Evolutionary conservation across 2,113 vertebrate genomes (phyloP).

Genomic region (Datnioides undecimradiatus): DNA sequence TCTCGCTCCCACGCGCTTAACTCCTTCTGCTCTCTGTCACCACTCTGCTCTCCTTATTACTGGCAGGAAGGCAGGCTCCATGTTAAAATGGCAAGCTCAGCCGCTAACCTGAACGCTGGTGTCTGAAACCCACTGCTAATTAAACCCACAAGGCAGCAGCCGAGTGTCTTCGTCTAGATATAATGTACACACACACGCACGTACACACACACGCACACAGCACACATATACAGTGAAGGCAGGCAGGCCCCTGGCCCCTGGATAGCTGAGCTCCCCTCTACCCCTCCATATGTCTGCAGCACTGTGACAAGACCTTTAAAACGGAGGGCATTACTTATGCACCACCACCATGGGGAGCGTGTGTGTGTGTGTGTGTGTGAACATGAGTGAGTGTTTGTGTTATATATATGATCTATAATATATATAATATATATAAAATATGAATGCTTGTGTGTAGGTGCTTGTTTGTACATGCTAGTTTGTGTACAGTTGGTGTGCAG

Average conservation of each 20-base stretch:
- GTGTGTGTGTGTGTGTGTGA: slow-evolving; percentile 19
- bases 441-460: slow-evolving; percentile 1
- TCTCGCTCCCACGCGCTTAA: slow-evolving; percentile 38
- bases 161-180: slow-evolving; percentile 66
- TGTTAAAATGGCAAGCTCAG: slow-evolving; percentile 74
- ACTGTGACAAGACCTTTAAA: slow-evolving; percentile 84
- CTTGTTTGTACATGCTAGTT: slow-evolving; percentile 18
- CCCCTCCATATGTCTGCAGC: slow-evolving; percentile 70
- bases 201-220: slow-evolving; percentile 7
- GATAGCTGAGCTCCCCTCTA: slow-evolving; percentile 62
- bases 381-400: background rate
- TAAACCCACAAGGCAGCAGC: slow-evolving; percentile 82
- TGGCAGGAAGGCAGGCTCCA: slow-evolving; percentile 67
- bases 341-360: slow-evolving; percentile 34
- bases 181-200: slow-evolving; percentile 50
- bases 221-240: slow-evolving; percentile 26
- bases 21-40: slow-evolving; percentile 65
- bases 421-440: background rate
- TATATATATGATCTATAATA: too few species aligned
- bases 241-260: slow-evolving; percentile 63
- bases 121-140: slow-evolving; percentile 80
- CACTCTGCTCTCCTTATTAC: slow-evolving; percentile 64
- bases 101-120: slow-evolving; percentile 71
- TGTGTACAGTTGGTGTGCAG: background rate
- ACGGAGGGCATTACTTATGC: slow-evolving; percentile 75